Evolutionary conservation across 1,140 invertebrate genomes (phyloP).

Genomic region (Dendroctonus valens): DNA sequence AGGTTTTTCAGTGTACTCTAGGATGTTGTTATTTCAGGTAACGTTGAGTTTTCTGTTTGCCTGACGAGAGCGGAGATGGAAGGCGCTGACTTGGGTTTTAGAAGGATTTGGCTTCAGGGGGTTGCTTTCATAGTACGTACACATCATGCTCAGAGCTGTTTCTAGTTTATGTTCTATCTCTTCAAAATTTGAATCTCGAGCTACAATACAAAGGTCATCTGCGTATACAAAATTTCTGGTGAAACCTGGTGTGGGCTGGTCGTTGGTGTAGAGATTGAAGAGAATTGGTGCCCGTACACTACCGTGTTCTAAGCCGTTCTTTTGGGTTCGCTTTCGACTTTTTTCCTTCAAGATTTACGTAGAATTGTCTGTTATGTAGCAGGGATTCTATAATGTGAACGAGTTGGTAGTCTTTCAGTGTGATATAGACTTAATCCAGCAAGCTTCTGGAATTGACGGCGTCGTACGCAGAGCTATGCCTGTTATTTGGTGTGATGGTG

Average conservation of each 20-base stretch:
- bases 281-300: no score
- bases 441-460: no score
- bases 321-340: constrained; percentile 1
- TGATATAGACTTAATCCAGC: no score
- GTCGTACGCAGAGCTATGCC: no score
- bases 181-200: no score
- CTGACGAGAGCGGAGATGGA: constrained; percentile 1
- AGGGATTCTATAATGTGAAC: not conserved
- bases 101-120: constrained; percentile 1
- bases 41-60: constrained; percentile 13
- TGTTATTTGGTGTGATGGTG: no score
- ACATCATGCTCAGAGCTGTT: constrained; percentile 5
- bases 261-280: constrained; percentile 9
- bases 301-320: not conserved
- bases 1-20: constrained; percentile 10
- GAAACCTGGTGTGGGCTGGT: no score
- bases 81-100: constrained; percentile 7
- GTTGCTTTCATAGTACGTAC: constrained; percentile 1
- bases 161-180: constrained; percentile 7
- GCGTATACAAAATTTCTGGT: no score
- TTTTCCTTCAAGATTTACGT: constrained; percentile 1
- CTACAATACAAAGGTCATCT: no score
- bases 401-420: no score
- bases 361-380: constrained; percentile 8
- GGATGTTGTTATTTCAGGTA: constrained; percentile 1